Evolutionary conservation across 2,797 vertebrate genomes (phyloP).

Genomic region (Telmatherina bonti): DNA sequence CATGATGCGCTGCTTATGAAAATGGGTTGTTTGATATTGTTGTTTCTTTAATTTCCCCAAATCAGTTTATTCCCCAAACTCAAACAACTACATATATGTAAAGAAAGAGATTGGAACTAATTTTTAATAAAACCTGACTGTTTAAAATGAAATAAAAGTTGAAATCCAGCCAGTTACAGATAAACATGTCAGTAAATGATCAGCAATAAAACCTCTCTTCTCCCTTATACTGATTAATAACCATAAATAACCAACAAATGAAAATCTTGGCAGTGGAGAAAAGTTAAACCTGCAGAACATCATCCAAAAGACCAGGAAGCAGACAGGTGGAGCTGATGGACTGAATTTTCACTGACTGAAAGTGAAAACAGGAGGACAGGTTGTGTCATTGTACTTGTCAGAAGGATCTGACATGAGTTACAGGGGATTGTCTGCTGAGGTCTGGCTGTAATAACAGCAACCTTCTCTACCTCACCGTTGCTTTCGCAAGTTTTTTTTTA

Average conservation of each 20-base stretch:
- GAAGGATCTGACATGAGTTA: conserved; percentile 5
- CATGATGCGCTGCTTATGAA: no score
- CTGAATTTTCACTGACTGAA: conserved; percentile 3
- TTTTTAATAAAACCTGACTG: not conserved
- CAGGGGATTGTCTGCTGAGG: not conserved
- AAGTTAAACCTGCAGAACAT: not conserved
- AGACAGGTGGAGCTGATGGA: not conserved
- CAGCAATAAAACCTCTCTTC: not conserved
- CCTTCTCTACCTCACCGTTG: not conserved
- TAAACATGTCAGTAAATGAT: not conserved
- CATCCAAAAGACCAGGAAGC: conserved; percentile 2
- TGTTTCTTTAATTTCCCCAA: no score
- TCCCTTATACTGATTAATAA: not conserved
- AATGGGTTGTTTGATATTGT: no score
- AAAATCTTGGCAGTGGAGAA: not conserved
- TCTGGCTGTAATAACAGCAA: conserved; percentile 1
- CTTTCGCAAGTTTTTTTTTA: conserved; percentile 10
- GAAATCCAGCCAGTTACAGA: not conserved
- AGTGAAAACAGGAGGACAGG: conserved; percentile 8
- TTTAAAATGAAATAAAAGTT: not conserved
- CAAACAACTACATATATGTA: not conserved
- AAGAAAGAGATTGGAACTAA: not conserved
- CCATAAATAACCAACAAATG: no score
- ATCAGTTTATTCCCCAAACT: no score
- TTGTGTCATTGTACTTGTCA: not conserved